These are phyloP conservation scores for Leucophenga maculata DNA, from an alignment of 2,888 invertebrate genomes.

Conservation along the genomic window DNA sequence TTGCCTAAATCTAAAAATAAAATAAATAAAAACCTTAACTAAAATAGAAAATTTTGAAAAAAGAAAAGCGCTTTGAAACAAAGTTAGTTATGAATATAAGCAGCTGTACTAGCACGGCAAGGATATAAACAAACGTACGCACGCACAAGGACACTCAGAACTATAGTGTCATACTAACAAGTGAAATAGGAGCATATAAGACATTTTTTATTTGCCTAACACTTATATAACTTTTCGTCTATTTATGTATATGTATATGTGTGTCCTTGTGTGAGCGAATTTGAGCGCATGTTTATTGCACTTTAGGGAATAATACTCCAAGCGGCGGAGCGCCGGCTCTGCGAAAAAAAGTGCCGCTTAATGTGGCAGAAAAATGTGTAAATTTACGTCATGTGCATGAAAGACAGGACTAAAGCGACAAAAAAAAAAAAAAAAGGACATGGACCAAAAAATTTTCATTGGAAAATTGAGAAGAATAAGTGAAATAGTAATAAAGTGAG, in stretches of 20 bases:
- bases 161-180: constrained; percentile 29
- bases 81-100: constrained; percentile 27
- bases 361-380: constrained; percentile 66
- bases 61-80: constrained; percentile 6
- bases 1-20: constrained; percentile 6
- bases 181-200: constrained; percentile 35
- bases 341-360: constrained; percentile 50
- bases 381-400: constrained; percentile 51
- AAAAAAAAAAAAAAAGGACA: constrained; percentile 5
- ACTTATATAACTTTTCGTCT: too few species aligned
- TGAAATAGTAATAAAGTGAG: background rate
- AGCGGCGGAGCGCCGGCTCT: constrained; percentile 32
- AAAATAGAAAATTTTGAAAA: constrained; percentile 18
- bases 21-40: background rate
- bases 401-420: background rate
- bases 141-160: constrained; percentile 3
- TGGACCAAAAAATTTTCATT: background rate
- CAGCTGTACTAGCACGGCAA: constrained; percentile 21
- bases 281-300: constrained; percentile 62
- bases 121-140: background rate
- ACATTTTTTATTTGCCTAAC: constrained; percentile 26
- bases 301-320: constrained; percentile 56
- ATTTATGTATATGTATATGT: constrained; percentile 35
- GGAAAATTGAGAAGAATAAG: background rate
- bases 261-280: constrained; percentile 32